Conservation (phyloP, 2,113 vertebrate genomes). For the Urocolius indicus region DNA sequence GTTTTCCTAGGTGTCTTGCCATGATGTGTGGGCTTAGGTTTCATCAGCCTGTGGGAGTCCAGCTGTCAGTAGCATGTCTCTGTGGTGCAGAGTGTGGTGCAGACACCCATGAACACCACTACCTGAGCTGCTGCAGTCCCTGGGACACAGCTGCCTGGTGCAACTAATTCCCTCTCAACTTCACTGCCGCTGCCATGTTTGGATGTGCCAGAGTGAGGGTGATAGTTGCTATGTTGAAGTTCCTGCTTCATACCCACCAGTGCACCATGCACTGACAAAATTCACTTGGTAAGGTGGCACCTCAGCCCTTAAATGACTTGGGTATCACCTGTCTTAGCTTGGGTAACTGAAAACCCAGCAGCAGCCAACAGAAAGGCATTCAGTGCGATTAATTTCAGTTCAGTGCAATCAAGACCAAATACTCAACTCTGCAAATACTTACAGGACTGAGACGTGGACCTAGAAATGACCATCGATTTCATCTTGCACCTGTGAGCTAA, state of each 20-base stretch:
- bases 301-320: background rate
- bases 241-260: background rate
- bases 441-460: background rate
- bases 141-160: fast-evolving
- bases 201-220: background rate
- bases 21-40: background rate
- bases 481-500: background rate
- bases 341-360: background rate
- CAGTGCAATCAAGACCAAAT: background rate
- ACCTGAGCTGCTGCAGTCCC: background rate
- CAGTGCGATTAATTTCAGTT: background rate
- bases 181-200: background rate
- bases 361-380: background rate
- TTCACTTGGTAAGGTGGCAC: background rate
- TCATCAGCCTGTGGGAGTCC: background rate
- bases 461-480: background rate
- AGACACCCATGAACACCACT: background rate
- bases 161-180: background rate
- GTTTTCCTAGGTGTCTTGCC: background rate
- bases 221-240: background rate
- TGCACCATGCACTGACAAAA: background rate
- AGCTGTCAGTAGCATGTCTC: background rate
- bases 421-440: background rate
- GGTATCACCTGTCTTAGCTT: background rate
- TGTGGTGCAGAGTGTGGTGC: background rate